Evolutionary conservation across 1,140 invertebrate species (phyloP).

Genomic region (Sitobion miscanthi): DNA sequence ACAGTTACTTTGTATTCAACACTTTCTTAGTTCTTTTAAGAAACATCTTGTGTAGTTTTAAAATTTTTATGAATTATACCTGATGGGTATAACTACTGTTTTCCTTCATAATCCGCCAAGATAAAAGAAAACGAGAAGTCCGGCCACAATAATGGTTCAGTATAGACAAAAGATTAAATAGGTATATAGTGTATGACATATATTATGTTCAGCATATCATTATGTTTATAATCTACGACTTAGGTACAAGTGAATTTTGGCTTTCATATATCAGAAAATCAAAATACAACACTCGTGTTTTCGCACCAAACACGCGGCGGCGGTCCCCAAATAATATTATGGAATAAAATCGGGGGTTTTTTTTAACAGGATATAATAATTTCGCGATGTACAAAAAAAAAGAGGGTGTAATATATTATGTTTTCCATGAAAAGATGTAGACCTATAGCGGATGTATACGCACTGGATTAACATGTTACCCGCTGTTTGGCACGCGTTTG

Average conservation of each 20-base stretch:
- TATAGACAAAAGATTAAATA: neutral
- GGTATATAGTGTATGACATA: too few species aligned
- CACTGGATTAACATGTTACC: slow-evolving; percentile 53
- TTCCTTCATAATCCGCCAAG: neutral
- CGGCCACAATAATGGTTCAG: neutral
- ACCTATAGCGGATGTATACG: slow-evolving; percentile 27
- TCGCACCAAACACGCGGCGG: neutral
- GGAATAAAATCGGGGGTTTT: neutral
- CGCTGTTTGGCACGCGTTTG: slow-evolving; percentile 56
- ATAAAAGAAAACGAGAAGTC: neutral
- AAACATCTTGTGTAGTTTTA: neutral
- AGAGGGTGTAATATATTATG: neutral
- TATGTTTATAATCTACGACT: neutral
- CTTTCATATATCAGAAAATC: neutral
- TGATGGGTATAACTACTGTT: neutral
- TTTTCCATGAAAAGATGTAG: slow-evolving; percentile 50
- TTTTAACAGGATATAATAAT: slow-evolving; percentile 50
- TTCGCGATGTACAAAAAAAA: slow-evolving; percentile 20
- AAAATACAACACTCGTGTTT: neutral
- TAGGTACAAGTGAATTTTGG: neutral
- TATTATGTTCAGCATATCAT: neutral
- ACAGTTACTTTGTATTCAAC: neutral
- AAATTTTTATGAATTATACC: neutral
- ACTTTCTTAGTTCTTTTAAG: neutral
- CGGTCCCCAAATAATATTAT: slow-evolving; percentile 1